Percentiles rank a stretch among this genome's conserved stretches.
Conservation (phyloP, 2,113 vertebrate species). For the Dissostichus mawsoni region DNA sequence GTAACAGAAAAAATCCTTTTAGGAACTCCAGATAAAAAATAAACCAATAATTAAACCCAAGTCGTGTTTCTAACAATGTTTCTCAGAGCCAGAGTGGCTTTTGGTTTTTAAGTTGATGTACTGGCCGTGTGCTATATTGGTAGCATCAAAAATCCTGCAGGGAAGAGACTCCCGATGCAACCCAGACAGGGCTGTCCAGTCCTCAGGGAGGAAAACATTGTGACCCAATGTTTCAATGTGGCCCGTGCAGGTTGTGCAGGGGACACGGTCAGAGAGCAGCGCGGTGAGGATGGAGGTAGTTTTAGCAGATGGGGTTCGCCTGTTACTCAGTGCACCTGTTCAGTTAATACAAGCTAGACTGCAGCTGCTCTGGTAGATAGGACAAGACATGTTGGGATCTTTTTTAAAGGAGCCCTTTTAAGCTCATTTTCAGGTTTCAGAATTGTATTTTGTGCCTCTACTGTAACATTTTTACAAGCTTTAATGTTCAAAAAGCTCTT, state of each 20-base stretch:
- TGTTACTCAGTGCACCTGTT: constrained; percentile 28
- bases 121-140: background rate
- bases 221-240: constrained; percentile 22
- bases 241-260: constrained; percentile 22
- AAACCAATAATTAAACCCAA: no score
- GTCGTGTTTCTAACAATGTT: no score
- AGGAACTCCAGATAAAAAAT: background rate
- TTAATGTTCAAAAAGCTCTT: no score
- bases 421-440: no score
- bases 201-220: constrained; percentile 1
- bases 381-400: background rate
- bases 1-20: constrained; percentile 16
- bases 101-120: background rate
- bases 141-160: background rate
- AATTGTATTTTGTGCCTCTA: no score
- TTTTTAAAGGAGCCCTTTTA: background rate
- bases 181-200: constrained; percentile 8
- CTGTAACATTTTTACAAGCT: no score
- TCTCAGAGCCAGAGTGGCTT: background rate
- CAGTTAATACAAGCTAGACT: constrained; percentile 7
- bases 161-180: constrained; percentile 11
- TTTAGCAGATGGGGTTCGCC: constrained; percentile 33
- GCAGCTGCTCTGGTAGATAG: constrained; percentile 8
- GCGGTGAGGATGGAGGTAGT: constrained; percentile 10
- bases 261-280: constrained; percentile 16